Percentiles rank a stretch among this genome's conserved stretches.
These are phyloP conservation scores for Eumeta japonica DNA, from an alignment of 1,140 invertebrate species.

Conservation along the genomic window DNA sequence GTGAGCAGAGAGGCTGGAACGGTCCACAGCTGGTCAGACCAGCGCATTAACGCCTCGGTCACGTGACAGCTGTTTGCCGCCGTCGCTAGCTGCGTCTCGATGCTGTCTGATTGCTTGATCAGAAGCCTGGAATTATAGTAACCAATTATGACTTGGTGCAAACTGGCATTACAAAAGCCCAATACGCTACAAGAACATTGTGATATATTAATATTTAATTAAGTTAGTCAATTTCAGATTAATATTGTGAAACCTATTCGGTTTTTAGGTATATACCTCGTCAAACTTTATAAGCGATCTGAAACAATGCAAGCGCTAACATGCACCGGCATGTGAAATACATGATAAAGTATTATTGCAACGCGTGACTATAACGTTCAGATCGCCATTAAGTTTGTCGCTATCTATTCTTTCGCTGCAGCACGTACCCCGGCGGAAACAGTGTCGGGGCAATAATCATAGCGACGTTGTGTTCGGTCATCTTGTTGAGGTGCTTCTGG, in stretches of 20 bases:
- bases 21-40: constrained; percentile 72
- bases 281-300: too few species aligned
- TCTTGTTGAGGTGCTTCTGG: constrained; percentile 76
- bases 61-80: constrained; percentile 80
- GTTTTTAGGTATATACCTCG: too few species aligned
- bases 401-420: too few species aligned
- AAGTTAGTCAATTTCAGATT: too few species aligned
- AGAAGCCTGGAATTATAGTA: constrained; percentile 49
- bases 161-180: constrained; percentile 25
- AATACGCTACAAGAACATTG: constrained; percentile 3
- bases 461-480: constrained; percentile 86
- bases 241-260: too few species aligned
- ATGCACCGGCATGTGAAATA: too few species aligned
- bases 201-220: too few species aligned
- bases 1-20: constrained; percentile 63
- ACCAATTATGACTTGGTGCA: constrained; percentile 24
- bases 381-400: too few species aligned
- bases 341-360: too few species aligned
- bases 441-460: constrained; percentile 92
- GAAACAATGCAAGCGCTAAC: too few species aligned
- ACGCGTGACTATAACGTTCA: too few species aligned
- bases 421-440: constrained; percentile 72
- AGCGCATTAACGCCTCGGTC: constrained; percentile 75
- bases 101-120: constrained; percentile 58
- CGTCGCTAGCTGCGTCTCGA: constrained; percentile 74